Evolutionary conservation across 1,140 invertebrate genomes (phyloP).

Genomic region (Venturia canescens): DNA sequence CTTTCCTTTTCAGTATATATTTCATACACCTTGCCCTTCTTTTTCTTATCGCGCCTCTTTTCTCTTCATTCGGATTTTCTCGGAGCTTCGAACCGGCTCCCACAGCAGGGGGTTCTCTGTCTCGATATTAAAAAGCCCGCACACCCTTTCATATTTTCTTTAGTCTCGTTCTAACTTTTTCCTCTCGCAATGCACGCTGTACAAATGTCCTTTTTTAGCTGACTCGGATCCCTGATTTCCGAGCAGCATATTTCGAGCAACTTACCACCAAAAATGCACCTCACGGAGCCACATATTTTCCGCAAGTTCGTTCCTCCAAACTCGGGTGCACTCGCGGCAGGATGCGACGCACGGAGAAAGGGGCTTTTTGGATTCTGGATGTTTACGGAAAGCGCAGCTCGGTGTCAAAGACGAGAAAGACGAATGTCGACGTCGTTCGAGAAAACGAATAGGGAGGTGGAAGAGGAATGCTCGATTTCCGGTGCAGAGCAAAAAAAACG

Average conservation of each 20-base stretch:
- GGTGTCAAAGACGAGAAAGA: conserved; percentile 30
- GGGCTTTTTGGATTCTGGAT: not conserved
- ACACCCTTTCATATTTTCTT: no score
- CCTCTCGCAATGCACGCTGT: no score
- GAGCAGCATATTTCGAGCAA: not conserved
- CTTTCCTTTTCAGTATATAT: no score
- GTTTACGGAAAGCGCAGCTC: not conserved
- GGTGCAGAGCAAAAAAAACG: not conserved
- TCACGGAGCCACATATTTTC: no score
- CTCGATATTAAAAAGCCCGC: no score
- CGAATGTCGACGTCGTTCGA: conserved; percentile 22
- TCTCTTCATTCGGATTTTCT: no score
- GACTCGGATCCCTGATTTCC: not conserved
- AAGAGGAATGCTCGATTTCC: not conserved
- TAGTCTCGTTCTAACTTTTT: no score
- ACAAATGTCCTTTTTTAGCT: not conserved
- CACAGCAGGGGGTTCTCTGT: no score
- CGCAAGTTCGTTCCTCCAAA: not conserved
- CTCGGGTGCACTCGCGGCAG: not conserved
- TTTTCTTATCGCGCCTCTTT: no score
- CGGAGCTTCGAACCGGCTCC: no score
- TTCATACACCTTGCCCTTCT: no score
- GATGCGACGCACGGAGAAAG: not conserved
- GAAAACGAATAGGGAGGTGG: not conserved
- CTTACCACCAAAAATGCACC: no score